Base-by-base conservation (phyloP, 1,140 invertebrate species). In the Magallana gigas region DNA sequence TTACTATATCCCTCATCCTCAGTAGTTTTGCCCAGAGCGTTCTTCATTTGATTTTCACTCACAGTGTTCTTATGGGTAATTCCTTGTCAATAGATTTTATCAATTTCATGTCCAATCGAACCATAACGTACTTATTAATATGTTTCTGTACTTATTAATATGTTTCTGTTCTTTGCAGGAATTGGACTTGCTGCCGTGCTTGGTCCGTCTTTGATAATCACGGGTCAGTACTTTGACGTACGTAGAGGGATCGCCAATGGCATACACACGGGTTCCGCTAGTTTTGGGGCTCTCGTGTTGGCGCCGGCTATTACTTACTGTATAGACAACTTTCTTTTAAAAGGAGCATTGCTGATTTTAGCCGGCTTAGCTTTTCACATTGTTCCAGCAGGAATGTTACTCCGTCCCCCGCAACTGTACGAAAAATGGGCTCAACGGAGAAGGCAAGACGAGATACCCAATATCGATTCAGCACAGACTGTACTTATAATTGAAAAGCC, bases 201-300 rank as follows among this genome's bases (percentile, higher is more conserved):
- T 56, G 91, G 92, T 5, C 91, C 93, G 18, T 89, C 88, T 5
- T 76, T 93, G 8, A 88, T 94, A 16, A 91, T 94, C n/a, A 90
- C 93, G 0, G 92, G 93, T 3, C 85, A 87, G 71, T 93, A 94
- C 85, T 94, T 94, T 84, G 84, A 91, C 36, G 90, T 91, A 14
- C 90, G 87, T 48, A 84, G 90, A 8, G 92, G 92, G 9, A 80
- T 92, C 29, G 94, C 94, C 0, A 83, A 91, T 29, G 93, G 93
- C 0, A 87, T 95, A 11, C 91, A 92, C 0, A 91, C 91, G 7
- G 90, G 93, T 4, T 94, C 94, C 9, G 91, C 91, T 14, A 93
- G 93, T 11, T 83, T 93, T 2, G 94, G 94, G 7, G 91, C 92
- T 0, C 93, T 95, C 57, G 48, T 92, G 4, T 84, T 94, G 23